Evolutionary conservation across 2,113 vertebrate genomes (phyloP).

Genomic region (Gasterosteus aculeatus): DNA sequence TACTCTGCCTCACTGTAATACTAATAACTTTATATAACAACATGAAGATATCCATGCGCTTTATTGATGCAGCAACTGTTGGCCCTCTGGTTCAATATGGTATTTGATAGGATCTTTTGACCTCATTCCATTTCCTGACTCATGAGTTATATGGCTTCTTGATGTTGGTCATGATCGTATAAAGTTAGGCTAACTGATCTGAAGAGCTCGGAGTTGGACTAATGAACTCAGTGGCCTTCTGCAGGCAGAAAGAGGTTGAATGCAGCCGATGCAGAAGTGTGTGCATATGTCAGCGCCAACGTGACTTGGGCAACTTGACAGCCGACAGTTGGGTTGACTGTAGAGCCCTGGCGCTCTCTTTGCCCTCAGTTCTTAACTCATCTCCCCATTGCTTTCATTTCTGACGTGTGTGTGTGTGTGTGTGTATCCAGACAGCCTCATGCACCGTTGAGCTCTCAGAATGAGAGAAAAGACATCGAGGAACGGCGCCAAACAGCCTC

Average conservation of each 20-base stretch:
- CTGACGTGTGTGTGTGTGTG: slow-evolving; percentile 2
- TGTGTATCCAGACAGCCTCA: background rate
- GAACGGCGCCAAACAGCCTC: background rate
- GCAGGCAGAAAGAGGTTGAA: background rate
- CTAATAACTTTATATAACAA: background rate
- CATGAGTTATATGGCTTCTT: background rate
- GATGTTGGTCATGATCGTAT: background rate
- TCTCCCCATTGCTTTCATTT: slow-evolving; percentile 39
- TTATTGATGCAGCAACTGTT: background rate
- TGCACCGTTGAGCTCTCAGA: background rate
- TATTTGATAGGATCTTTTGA: background rate
- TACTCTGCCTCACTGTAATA: background rate
- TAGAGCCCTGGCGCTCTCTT: slow-evolving; percentile 3
- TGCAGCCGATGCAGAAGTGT: slow-evolving; percentile 6
- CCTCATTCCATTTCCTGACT: background rate
- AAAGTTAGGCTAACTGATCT: background rate
- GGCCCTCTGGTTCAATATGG: background rate
- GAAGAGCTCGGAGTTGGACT: background rate
- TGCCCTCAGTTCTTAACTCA: background rate
- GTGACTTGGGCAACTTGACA: slow-evolving; percentile 42
- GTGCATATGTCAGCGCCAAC: slow-evolving; percentile 36
- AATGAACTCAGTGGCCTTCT: background rate
- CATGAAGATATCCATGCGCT: background rate
- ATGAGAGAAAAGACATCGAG: background rate
- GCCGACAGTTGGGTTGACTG: slow-evolving; percentile 21